These are phyloP conservation scores for Actenoides lindsayi DNA, from an alignment of 2,113 vertebrate species.

Conservation along the genomic window DNA sequence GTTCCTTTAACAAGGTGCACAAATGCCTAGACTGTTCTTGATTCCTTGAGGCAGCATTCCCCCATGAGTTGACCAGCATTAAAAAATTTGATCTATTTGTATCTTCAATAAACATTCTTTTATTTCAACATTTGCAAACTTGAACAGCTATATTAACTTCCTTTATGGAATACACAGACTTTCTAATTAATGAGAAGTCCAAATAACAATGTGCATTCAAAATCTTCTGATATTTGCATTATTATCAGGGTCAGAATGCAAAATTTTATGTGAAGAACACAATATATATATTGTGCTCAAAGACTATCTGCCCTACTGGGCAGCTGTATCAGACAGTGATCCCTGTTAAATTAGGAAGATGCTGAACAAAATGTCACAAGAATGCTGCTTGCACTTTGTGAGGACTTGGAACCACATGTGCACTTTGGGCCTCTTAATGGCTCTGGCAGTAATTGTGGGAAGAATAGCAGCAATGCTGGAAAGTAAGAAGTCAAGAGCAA, in stretches of 20 bases:
- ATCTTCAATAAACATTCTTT: not conserved
- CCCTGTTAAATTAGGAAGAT: not conserved
- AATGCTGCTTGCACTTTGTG: constrained; percentile 17
- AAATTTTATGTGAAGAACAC: not conserved
- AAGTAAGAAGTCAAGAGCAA: not conserved
- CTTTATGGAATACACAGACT: not conserved
- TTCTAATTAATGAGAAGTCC: not conserved
- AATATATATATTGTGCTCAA: not conserved
- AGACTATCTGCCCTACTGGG: not conserved
- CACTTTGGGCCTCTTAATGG: not conserved
- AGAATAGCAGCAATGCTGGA: not conserved
- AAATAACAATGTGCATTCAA: not conserved
- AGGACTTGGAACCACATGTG: constrained; percentile 5
- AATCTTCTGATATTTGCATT: not conserved
- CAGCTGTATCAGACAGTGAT: not conserved
- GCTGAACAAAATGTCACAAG: constrained; percentile 4
- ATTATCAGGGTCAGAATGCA: not conserved
- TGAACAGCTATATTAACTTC: not conserved
- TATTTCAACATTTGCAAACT: not conserved
- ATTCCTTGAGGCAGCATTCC: not conserved
- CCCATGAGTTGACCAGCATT: not conserved
- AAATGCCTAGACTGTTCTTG: not conserved
- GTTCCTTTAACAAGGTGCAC: not conserved
- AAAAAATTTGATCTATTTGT: not conserved
- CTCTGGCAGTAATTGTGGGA: constrained; percentile 26